These are phyloP conservation scores for Neofelis nebulosa DNA, from an alignment of 2,113 vertebrate genomes.

Conservation along the genomic window DNA sequence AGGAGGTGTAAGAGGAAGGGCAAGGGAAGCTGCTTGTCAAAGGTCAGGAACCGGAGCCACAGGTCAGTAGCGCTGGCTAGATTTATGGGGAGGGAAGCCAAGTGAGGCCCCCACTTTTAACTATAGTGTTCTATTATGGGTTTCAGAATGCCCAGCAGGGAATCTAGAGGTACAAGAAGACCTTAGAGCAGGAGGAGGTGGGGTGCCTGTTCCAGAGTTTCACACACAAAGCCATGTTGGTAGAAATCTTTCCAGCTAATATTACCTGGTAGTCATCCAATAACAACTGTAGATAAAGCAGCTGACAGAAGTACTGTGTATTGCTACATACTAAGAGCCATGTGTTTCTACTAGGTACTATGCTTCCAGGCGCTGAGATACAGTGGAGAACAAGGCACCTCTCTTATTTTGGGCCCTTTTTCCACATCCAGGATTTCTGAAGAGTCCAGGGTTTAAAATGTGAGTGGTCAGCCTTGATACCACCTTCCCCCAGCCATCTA, in stretches of 20 bases:
- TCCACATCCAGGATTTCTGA: neutral
- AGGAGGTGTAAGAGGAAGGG: neutral
- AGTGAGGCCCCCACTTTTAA: neutral
- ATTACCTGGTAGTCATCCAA: neutral
- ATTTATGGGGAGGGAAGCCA: neutral
- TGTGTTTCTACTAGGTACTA: neutral
- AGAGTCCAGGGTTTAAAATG: neutral
- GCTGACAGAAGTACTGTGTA: neutral
- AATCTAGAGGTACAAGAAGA: neutral
- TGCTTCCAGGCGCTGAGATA: neutral
- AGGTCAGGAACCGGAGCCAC: neutral
- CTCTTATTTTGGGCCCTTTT: neutral
- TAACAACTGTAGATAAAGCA: neutral
- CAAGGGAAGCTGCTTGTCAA: neutral
- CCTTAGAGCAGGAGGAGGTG: neutral
- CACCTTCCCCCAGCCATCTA: neutral
- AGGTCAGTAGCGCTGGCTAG: neutral
- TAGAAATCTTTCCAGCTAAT: constrained; percentile 3
- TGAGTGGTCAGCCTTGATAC: neutral
- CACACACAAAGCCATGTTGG: neutral
- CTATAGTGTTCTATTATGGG: neutral
- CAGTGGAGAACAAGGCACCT: neutral
- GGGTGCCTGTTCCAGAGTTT: neutral
- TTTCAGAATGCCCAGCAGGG: neutral
- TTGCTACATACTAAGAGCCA: neutral